Evolutionary conservation across 2,888 invertebrate genomes (phyloP), one percentile per base, ranked within the genome.

Genomic region (Clanis bilineata): DNA sequence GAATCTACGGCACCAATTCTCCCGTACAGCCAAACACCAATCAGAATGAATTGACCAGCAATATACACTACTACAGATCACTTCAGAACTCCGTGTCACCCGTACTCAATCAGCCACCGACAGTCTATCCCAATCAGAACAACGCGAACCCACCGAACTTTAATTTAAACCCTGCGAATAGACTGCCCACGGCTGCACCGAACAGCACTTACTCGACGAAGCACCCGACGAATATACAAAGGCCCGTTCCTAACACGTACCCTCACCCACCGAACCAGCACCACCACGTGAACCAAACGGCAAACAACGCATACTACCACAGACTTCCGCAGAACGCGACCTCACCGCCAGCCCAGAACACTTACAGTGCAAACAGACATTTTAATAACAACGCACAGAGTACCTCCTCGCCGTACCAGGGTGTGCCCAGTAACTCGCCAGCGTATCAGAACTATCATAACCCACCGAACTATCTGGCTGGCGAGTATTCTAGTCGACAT

Each of bases 401-500:
- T 69, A 83, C 77, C 65, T 71, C 80, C 64, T 80, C 88, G 61
- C 84, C 90, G 62, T 92, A 93, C 82, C 92, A 92, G 85, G 86
- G 86, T 72, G 84, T 90, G 65, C 92, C 93, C 77, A 82, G 87
- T 80, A 83, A 85, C 76, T 86, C 92, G 65, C 84, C 91, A 59
- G 85, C 90, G 66, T 90, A 89, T 77, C 85, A 85, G 79, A 86
- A 82, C 84, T 91, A 90, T 71, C 89, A 89, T 76, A 90, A 82
- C 88, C 90, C 92, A 90, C 90, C 90, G 90, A 88, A 82, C 82
- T 88, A 90, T 72, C 77, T 85, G 69, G 86, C 83, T 83, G 79
- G 87, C 65, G 90, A 91, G 76, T 90, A 90, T 82, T 90, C 92
- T 90, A 88, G 89, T 90, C 91, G 90, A 75, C 91, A 89, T 68